These are phyloP conservation scores for Xestia xanthographa DNA, from an alignment of 2,888 invertebrate species.

Conservation along the genomic window DNA sequence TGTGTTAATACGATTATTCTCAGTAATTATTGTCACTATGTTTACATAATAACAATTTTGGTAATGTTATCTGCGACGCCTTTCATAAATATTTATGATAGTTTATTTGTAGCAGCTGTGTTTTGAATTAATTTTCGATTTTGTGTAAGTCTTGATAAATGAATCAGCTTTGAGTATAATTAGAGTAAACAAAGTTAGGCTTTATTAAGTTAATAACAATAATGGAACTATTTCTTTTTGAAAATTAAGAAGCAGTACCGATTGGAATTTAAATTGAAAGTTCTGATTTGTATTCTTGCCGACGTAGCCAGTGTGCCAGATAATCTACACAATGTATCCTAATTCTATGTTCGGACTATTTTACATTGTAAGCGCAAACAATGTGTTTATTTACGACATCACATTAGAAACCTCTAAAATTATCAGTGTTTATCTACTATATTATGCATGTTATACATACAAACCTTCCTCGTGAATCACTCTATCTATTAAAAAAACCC, in stretches of 20 bases:
- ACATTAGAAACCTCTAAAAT: too few relatives aligned
- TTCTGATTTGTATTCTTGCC: background rate
- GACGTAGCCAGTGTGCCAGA: background rate
- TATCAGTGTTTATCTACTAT: too few relatives aligned
- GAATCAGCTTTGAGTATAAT: conserved; percentile 2
- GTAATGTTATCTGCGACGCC: conserved; percentile 37
- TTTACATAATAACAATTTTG: conserved; percentile 54
- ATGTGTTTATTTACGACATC: too few relatives aligned
- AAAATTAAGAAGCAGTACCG: background rate
- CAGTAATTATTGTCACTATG: conserved; percentile 57
- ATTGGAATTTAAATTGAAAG: background rate
- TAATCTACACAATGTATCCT: too few relatives aligned
- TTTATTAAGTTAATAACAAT: background rate
- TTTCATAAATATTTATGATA: conserved; percentile 42
- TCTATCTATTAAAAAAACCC: too few relatives aligned
- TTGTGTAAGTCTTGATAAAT: conserved; percentile 35
- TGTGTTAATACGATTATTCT: conserved; percentile 59
- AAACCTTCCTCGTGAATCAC: too few relatives aligned
- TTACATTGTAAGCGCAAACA: too few relatives aligned
- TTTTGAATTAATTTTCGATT: conserved; percentile 45
- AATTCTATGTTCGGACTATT: background rate
- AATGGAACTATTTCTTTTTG: background rate
- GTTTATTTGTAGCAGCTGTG: conserved; percentile 38
- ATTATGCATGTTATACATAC: too few relatives aligned
- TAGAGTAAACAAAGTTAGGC: background rate